Percentiles rank a stretch among this genome's conserved stretches.
Conservation (phyloP, 2,113 vertebrate species). For the Tamias sibiricus region DNA sequence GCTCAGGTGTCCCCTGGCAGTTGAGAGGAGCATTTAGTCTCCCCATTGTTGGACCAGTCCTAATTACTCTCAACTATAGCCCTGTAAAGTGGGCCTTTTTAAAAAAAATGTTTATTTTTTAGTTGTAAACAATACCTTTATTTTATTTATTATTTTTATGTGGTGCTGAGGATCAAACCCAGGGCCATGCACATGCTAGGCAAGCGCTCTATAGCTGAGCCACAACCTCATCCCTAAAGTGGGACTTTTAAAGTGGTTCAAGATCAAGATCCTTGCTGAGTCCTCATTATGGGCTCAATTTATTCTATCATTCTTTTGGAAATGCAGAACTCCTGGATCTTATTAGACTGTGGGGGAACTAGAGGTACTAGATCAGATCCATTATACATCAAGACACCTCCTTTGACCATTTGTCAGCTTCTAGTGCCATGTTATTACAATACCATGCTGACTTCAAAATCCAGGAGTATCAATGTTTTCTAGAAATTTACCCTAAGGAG, state of each 20-base stretch:
- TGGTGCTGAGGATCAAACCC: too few relatives aligned
- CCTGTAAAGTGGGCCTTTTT: not conserved
- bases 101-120: too few relatives aligned
- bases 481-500: not conserved
- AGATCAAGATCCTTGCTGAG: not conserved
- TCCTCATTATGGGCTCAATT: not conserved
- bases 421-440: not conserved
- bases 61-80: not conserved
- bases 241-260: not conserved
- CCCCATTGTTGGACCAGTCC: too few relatives aligned
- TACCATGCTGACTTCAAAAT: not conserved
- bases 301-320: not conserved
- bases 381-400: not conserved
- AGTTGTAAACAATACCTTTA: too few relatives aligned
- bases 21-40: not conserved
- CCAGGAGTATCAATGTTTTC: not conserved
- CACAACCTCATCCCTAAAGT: too few relatives aligned
- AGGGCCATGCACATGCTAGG: too few relatives aligned
- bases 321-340: not conserved
- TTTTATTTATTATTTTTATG: too few relatives aligned
- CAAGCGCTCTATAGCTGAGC: too few relatives aligned
- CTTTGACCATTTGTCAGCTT: not conserved
- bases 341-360: not conserved
- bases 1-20: rapidly evolving
- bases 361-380: not conserved